phyloP scores from a whole-genome alignment of 2,888 invertebrate genomes.

The Hanleya hanleyi region DNA sequence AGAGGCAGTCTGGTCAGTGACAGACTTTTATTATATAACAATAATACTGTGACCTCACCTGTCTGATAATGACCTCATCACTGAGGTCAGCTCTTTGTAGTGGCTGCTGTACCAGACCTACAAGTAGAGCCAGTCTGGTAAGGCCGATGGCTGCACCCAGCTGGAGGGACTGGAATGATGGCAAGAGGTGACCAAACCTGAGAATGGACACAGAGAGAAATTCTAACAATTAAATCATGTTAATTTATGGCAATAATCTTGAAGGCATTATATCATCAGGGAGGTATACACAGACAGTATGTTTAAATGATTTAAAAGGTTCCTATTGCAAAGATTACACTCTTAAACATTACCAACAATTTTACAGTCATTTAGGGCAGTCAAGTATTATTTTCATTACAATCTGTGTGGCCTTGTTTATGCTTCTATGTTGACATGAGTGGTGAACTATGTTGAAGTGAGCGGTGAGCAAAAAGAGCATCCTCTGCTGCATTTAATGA shows the following conservation, averaged over 20 bases:
- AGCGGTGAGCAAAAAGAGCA: too few species aligned
- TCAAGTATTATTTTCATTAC: too few species aligned
- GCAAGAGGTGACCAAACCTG: slow-evolving; percentile 65
- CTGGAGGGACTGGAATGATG: slow-evolving; percentile 67
- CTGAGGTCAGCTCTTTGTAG: slow-evolving; percentile 49
- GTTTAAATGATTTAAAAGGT: background rate
- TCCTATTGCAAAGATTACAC: background rate
- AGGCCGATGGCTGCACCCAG: slow-evolving; percentile 69
- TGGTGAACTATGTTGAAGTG: too few species aligned
- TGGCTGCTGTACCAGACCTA: slow-evolving; percentile 62
- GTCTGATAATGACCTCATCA: slow-evolving; percentile 58
- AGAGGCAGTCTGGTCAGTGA: too few species aligned
- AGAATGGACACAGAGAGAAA: background rate
- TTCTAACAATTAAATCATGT: background rate
- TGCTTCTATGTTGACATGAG: too few species aligned
- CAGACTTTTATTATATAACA: background rate
- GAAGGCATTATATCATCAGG: too few species aligned
- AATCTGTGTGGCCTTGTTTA: too few species aligned
- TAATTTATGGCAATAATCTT: too few species aligned
- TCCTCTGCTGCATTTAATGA: too few species aligned
- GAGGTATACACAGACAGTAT: background rate
- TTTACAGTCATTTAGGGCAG: too few species aligned
- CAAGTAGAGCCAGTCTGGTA: slow-evolving; percentile 63
- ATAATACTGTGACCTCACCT: slow-evolving; percentile 46
- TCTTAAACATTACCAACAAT: background rate